phyloP scores from a whole-genome alignment of 1,140 invertebrate genomes.

The Zophobas atratus region DNA sequence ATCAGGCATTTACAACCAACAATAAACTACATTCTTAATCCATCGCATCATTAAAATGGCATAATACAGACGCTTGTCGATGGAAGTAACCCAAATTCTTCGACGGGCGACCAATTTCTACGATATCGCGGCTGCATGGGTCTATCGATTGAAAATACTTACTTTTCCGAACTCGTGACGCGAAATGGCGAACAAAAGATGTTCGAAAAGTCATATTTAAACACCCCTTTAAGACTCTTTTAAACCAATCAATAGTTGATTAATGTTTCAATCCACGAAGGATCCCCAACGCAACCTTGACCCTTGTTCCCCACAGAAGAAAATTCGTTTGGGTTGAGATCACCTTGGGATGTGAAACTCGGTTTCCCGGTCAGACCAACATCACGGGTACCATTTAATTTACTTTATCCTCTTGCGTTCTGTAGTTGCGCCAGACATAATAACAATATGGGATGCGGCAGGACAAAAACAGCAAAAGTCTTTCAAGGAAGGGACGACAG shows the following conservation, averaged over 20 bases:
- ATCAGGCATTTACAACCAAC: conserved; percentile 18
- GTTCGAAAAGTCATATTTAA: too few relatives aligned
- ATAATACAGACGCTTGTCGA: neutral
- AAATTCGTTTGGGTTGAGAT: conserved; percentile 2
- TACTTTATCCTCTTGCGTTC: conserved; percentile 9
- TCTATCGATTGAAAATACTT: neutral
- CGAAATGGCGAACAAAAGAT: too few relatives aligned
- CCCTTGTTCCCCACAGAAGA: neutral
- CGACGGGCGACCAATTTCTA: conserved; percentile 6
- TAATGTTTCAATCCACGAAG: neutral
- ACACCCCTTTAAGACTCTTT: too few relatives aligned
- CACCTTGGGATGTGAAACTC: conserved; percentile 24
- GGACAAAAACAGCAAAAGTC: conserved; percentile 4
- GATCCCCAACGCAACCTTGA: neutral
- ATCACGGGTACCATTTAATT: conserved; percentile 12
- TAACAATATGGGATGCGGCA: neutral
- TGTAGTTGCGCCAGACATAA: neutral
- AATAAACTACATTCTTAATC: conserved; percentile 12
- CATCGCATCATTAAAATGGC: conserved; percentile 21
- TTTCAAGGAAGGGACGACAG: conserved; percentile 1
- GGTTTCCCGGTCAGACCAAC: conserved; percentile 6
- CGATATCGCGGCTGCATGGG: neutral
- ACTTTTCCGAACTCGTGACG: too few relatives aligned
- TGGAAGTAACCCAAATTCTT: conserved; percentile 21
- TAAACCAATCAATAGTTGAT: too few relatives aligned